Evolutionary conservation across 2,113 vertebrate species (phyloP).

Genomic region (Phaethon lepturus): DNA sequence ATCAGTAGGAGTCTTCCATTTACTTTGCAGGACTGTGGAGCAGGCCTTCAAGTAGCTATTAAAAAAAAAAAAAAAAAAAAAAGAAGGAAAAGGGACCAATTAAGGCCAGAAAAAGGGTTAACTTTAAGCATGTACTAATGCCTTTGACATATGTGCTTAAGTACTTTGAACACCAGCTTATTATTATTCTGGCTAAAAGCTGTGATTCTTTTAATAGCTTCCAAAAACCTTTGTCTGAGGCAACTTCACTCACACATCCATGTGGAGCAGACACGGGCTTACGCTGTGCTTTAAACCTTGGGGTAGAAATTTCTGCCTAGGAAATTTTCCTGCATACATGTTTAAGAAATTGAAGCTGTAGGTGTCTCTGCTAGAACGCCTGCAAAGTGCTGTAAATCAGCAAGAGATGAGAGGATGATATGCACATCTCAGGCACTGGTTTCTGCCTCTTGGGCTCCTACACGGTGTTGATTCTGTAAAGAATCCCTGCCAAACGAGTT

Average conservation of each 20-base stretch:
- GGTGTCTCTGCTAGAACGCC: neutral
- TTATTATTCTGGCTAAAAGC: neutral
- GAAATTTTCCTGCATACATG: slow-evolving; percentile 47
- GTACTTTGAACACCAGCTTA: neutral
- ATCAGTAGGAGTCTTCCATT: neutral
- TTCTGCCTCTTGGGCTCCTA: slow-evolving; percentile 33
- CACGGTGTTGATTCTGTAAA: neutral
- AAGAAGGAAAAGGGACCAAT: neutral
- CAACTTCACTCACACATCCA: neutral
- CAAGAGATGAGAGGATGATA: slow-evolving; percentile 7
- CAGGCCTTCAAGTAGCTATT: neutral
- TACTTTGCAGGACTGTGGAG: neutral
- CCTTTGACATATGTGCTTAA: neutral
- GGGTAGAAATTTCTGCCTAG: neutral
- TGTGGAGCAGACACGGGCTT: neutral
- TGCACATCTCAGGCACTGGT: neutral
- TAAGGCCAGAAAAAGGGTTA: neutral
- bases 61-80: neutral
- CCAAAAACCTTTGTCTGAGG: neutral
- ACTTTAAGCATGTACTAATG: neutral
- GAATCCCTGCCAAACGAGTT: slow-evolving; percentile 55
- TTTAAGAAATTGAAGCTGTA: slow-evolving; percentile 10
- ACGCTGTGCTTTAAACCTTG: neutral
- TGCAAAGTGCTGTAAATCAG: slow-evolving; percentile 46
- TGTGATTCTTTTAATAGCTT: neutral